Evolutionary conservation across 2,113 vertebrate species (phyloP).

Genomic region (Cephalopholis sonnerati): DNA sequence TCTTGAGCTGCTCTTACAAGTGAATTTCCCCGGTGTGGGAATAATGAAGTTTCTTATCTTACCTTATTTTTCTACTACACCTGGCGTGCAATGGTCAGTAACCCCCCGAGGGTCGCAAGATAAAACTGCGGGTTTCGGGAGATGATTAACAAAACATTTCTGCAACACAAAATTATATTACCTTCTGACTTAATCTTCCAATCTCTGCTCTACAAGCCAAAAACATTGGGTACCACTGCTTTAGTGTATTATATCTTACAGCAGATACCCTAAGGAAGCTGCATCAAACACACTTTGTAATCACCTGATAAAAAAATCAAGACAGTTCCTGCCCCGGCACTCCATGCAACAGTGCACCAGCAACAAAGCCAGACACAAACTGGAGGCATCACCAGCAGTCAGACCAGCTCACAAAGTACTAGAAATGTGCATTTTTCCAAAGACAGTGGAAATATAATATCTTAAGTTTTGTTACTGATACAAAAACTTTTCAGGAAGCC

Average conservation of each 20-base stretch:
- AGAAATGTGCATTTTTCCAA: neutral
- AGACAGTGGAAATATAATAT: neutral
- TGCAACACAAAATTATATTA: neutral
- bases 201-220: too few relatives aligned
- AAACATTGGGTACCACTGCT: neutral
- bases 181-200: neutral
- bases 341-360: constrained; percentile 2
- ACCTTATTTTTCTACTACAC: neutral
- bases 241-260: neutral
- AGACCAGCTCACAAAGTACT: neutral
- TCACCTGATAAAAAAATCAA: constrained; percentile 25
- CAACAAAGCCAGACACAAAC: constrained; percentile 11
- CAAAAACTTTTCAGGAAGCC: neutral
- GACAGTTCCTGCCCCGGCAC: constrained; percentile 15
- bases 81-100: too few relatives aligned
- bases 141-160: neutral
- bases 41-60: too few relatives aligned
- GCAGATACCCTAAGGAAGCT: neutral
- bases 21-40: too few relatives aligned
- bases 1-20: too few relatives aligned
- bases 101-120: neutral
- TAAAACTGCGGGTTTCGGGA: neutral
- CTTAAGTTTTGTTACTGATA: neutral
- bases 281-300: neutral
- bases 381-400: neutral